Conservation (phyloP, 2,113 vertebrate species). For the Eurypyga helias region DNA sequence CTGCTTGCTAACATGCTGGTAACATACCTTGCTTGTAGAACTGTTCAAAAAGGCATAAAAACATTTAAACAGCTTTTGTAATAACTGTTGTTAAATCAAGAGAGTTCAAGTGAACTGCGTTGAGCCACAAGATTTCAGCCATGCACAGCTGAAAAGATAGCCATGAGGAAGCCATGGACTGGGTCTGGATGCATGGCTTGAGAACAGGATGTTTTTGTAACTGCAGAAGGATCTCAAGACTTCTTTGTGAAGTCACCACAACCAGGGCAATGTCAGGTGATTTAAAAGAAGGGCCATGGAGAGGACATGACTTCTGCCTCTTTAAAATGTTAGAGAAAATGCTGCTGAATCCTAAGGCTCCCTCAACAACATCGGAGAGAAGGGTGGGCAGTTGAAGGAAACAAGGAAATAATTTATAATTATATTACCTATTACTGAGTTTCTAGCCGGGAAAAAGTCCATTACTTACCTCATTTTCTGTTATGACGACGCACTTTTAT, state of each 20-base stretch:
- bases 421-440: background rate
- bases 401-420: background rate
- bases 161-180: background rate
- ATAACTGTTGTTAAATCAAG: background rate
- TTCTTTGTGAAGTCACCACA: background rate
- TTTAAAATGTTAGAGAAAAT: background rate
- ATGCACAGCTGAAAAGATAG: background rate
- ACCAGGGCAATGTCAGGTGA: fast-evolving
- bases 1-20: background rate
- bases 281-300: background rate
- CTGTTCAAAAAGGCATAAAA: background rate
- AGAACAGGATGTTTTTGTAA: background rate
- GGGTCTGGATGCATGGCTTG: background rate
- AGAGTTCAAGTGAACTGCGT: background rate
- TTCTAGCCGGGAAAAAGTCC: background rate
- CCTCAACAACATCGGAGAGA: background rate
- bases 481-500: background rate
- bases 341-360: background rate
- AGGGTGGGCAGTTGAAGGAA: background rate
- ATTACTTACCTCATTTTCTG: background rate
- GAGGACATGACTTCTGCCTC: background rate
- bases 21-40: background rate
- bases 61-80: background rate
- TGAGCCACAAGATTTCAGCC: background rate
- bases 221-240: background rate